These are phyloP conservation scores for Istiophorus platypterus DNA, from an alignment of 2,113 vertebrate species.

Conservation along the genomic window DNA sequence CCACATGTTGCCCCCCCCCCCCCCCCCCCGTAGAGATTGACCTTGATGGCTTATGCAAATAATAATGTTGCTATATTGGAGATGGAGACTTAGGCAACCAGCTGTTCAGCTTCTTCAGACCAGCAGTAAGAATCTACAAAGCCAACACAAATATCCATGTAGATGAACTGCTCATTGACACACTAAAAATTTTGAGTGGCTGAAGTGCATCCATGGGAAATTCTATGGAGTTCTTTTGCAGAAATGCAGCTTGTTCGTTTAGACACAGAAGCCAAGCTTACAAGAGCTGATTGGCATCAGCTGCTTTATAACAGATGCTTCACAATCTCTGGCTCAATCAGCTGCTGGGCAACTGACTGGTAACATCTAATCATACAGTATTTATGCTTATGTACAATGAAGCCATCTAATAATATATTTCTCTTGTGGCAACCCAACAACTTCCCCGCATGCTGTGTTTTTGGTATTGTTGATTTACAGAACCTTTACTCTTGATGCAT, in stretches of 20 bases:
- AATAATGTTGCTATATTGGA: not conserved
- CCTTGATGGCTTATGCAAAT: slow-evolving; percentile 14
- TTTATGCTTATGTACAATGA: not conserved
- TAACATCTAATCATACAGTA: not conserved
- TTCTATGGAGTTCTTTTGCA: not conserved
- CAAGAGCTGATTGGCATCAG: not conserved
- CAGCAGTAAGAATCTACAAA: not conserved
- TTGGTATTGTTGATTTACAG: no score
- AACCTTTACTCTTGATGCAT: no score
- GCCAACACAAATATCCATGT: not conserved
- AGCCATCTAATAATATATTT: not conserved
- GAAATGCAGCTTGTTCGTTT: not conserved
- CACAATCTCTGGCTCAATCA: slow-evolving; percentile 7
- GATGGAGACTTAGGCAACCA: not conserved
- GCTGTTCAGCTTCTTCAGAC: not conserved
- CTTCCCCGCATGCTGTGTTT: not conserved
- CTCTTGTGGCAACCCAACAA: not conserved
- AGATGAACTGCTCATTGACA: not conserved
- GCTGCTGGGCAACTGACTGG: not conserved
- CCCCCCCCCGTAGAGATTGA: slow-evolving; percentile 2
- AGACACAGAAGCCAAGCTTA: not conserved
- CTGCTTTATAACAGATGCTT: slow-evolving; percentile 15
- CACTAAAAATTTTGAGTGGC: not conserved
- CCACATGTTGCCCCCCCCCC: not conserved
- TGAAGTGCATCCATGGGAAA: not conserved